Percentiles rank a stretch among this genome's conserved stretches.
Conservation (phyloP, 2,113 vertebrate species). For the Candoia aspera region DNA sequence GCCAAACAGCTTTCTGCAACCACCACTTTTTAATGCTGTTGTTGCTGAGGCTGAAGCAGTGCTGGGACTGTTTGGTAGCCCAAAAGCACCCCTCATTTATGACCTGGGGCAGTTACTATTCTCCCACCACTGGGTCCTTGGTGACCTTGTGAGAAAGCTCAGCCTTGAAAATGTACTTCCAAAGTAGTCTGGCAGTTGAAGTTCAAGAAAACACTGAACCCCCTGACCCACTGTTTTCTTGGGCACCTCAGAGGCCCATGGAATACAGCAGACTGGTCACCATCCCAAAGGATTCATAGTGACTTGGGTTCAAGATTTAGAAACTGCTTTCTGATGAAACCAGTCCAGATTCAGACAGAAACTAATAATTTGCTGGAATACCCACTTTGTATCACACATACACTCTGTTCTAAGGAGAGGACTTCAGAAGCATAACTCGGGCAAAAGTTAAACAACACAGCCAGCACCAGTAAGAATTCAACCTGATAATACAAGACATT, state of each 20-base stretch:
- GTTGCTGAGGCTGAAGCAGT: background rate
- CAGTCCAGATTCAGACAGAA: background rate
- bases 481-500: slow-evolving; percentile 52
- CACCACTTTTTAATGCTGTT: background rate
- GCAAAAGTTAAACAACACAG: slow-evolving; percentile 51
- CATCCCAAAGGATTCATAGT: background rate
- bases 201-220: background rate
- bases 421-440: background rate
- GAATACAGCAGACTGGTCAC: background rate
- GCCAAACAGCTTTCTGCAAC: background rate
- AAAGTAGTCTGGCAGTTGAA: background rate
- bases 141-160: slow-evolving; percentile 26
- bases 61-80: background rate
- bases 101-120: too few relatives aligned
- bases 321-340: background rate
- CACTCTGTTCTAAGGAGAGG: background rate
- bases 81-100: background rate
- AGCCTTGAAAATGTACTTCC: slow-evolving; percentile 38
- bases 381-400: background rate
- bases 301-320: background rate
- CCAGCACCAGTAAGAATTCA: slow-evolving; percentile 64
- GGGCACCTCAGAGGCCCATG: background rate
- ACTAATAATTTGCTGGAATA: background rate
- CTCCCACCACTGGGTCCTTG: background rate
- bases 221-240: background rate